Evolutionary conservation across 1,140 invertebrate species (phyloP).

Genomic region (Drosophila funebris): DNA sequence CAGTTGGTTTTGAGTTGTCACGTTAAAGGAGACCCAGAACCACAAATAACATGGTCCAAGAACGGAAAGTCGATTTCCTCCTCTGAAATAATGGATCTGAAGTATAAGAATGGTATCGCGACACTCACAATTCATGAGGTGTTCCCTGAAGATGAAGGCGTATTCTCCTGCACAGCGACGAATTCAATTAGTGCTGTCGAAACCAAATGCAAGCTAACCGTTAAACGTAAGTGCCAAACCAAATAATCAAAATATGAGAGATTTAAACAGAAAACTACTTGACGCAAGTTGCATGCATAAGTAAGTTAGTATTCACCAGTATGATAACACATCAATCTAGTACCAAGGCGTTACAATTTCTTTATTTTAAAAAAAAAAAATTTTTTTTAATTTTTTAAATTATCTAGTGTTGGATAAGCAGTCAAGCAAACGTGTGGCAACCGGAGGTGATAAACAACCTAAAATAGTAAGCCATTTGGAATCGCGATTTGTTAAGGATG

Average conservation of each 20-base stretch:
- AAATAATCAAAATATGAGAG: too few relatives aligned
- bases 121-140: constrained; percentile 94
- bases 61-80: constrained; percentile 90
- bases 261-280: background rate
- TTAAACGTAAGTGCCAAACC: constrained; percentile 89
- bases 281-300: too few relatives aligned
- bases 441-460: constrained; percentile 88
- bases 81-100: constrained; percentile 94
- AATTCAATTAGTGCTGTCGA: constrained; percentile 94
- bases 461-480: constrained; percentile 93
- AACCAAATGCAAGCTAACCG: constrained; percentile 92
- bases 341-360: too few relatives aligned
- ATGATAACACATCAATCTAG: background rate
- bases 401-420: constrained; percentile 87
- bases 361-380: background rate
- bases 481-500: constrained; percentile 92
- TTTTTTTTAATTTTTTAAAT: constrained; percentile 23
- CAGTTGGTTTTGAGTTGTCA: constrained; percentile 90
- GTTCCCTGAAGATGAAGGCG: constrained; percentile 96
- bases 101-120: constrained; percentile 94
- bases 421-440: constrained; percentile 84
- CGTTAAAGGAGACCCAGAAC: constrained; percentile 95
- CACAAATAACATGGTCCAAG: constrained; percentile 94
- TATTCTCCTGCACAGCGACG: constrained; percentile 93
- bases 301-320: too few relatives aligned